A percentile compares a stretch with the other conserved stretches of the same genome.
Conservation (phyloP, 2,888 invertebrate genomes). For the Stratiomys singularior region DNA sequence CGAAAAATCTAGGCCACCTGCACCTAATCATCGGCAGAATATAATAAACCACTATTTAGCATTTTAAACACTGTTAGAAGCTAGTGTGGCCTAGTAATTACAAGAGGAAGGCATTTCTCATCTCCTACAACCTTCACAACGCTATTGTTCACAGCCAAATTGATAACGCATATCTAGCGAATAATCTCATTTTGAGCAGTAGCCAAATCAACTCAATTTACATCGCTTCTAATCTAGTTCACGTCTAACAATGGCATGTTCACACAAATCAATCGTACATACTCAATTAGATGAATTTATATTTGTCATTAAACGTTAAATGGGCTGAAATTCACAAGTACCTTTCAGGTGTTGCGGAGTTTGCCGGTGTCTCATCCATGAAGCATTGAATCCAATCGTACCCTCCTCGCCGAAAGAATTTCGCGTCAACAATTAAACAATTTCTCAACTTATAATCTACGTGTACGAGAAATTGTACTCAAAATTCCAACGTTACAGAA, state of each 20-base stretch:
- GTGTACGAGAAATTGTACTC: neutral
- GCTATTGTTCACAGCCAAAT: no score
- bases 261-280: neutral
- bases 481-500: neutral
- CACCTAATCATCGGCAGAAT: no score
- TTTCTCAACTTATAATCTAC: no score
- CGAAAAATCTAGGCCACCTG: no score
- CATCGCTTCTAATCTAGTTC: neutral
- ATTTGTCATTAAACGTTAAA: no score
- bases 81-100: no score
- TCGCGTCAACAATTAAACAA: neutral
- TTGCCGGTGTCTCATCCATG: slow-evolving; percentile 48
- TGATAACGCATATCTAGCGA: neutral
- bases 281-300: no score
- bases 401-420: neutral
- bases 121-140: no score
- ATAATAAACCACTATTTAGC: no score
- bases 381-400: slow-evolving; percentile 21
- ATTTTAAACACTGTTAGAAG: no score
- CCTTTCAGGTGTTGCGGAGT: slow-evolving; percentile 48
- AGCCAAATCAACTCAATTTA: neutral
- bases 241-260: neutral
- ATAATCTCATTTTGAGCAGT: neutral
- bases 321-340: slow-evolving; percentile 3
- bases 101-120: no score